Evolutionary conservation across 2,113 vertebrate species (phyloP), one percentile per base, ranked within the genome.

Genomic region (Chitala chitala): DNA sequence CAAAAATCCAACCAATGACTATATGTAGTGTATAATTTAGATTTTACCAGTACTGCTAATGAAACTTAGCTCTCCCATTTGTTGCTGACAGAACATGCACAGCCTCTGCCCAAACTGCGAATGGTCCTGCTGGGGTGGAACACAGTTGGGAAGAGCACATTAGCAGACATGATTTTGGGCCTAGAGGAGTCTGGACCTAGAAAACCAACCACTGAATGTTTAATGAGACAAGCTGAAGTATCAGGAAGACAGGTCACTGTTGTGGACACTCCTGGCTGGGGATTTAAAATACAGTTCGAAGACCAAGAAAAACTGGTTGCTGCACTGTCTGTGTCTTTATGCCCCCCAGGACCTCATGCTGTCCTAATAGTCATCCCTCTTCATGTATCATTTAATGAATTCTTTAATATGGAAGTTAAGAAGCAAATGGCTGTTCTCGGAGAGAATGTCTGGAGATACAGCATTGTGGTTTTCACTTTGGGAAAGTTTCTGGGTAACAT

Each of bases 181-280:
- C 73, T 64, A 55, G 1, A 73, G 13, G 69, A 48, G 10, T 81
- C 78, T 65, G 7, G 7, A 15, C 44, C 6, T 24, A 46, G 31
- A 55, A 54, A 10, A 56, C 75, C 65, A 6, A n/a, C n/a, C n/a
- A n/a, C 51, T 9, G 24, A 17, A 33, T 78, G 73, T 46, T 48
- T 48, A 29, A 65, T 22, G 36, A 51, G 38, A 22, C 50, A 72
- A 22, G 73, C 48, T 17, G 24, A 26, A 33, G 69, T 61, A 22
- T 61, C 66, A 33, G 40, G 36, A 24, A 77, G 73, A 69, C 40
- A 38, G 55, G 61, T 82, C 51, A 77, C 68, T 7, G 40, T 81
- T 33, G 77, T 82, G 0, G 76, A 80, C 29, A 73, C 77, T 12
- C 79, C 77, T 0, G 79, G 81, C 36, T 82, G 81, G 79, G n/a